Base-by-base conservation (phyloP, 2,888 invertebrate species). In the Agriopis aurantiaria region DNA sequence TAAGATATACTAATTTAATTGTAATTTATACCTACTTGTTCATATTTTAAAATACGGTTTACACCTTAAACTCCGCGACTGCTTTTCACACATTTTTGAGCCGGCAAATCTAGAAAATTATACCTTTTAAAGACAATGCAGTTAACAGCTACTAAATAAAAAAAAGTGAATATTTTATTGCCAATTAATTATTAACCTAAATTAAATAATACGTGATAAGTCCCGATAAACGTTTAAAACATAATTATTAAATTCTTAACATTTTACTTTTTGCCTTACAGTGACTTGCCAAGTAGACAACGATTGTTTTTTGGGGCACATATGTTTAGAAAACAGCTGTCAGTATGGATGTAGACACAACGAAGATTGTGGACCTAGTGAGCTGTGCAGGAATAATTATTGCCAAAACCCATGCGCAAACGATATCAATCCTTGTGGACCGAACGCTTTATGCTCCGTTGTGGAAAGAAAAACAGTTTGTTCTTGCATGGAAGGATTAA, bases 231-330 rank as follows among this genome's bases (percentile, higher is more conserved):
- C n/a, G n/a, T n/a, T n/a, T n/a, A n/a, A n/a, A n/a, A n/a, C 17
- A 23, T 23, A 0, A 5, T 4, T 1, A 3, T 33, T 33, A 33
- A 33, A 33, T 5, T 33, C 4, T 33, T 33, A 48, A 68, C 57
- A 55, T 12, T 66, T 67, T 67, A 68, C 40, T 4, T 55, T 55
- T 57, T 49, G 69, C 49, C 81, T 93, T 82, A 68, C 87, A 96
- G 96, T 98, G 69, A 98, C 98, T 4, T 98, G 98, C 84, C 96
- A 98, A 59, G 96, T 98, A 0, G 98, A 98, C 85, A 98, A 98
- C 82, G 98, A 98, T 82, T 98, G 98, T 82, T 98, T 98, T 96
- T 94, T 98, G 69, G 98, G 98, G 0, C 98, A 98, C 82, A 97
- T 98, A 76, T 98, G 98, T 83, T 90, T 98, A 68, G 96, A 96